A percentile compares a stretch with the other conserved stretches of the same genome.
Conservation (phyloP, 2,888 invertebrate genomes). For the Caenorhabditis sp. region DNA sequence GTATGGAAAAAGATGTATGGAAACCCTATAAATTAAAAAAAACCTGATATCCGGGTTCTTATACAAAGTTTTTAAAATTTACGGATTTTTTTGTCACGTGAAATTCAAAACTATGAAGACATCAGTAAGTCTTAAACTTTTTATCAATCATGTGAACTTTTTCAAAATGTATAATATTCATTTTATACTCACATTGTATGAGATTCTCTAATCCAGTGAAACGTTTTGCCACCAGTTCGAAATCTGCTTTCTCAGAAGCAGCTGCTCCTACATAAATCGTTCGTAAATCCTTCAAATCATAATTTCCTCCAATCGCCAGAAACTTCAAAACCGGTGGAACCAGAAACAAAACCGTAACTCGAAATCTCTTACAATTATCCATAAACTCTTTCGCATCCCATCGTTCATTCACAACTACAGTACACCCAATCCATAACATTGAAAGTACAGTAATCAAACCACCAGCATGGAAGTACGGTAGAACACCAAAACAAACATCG, state of each 20-base stretch:
- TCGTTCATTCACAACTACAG: constrained; percentile 49
- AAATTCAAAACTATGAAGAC: no score
- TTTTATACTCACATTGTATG: constrained; percentile 17
- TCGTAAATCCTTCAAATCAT: constrained; percentile 16
- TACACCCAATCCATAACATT: constrained; percentile 53
- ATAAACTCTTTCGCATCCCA: constrained; percentile 50
- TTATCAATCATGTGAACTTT: no score
- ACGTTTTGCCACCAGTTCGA: constrained; percentile 14
- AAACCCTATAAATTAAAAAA: no score
- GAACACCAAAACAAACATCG: constrained; percentile 52
- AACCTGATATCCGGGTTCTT: no score
- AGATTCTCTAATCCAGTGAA: constrained; percentile 19
- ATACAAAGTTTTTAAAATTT: no score
- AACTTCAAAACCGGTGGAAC: constrained; percentile 59
- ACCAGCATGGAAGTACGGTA: constrained; percentile 65
- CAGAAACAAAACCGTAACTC: constrained; percentile 40
- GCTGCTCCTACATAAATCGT: constrained; percentile 55
- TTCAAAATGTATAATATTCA: background rate
- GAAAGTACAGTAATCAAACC: constrained; percentile 57
- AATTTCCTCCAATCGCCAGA: constrained; percentile 23
- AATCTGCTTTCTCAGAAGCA: constrained; percentile 15
- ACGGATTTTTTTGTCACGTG: no score
- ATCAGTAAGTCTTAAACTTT: no score
- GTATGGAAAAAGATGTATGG: no score
- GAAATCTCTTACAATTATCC: constrained; percentile 32